Conservation (phyloP, 2,797 vertebrate genomes). For the Spheniscus humboldti region DNA sequence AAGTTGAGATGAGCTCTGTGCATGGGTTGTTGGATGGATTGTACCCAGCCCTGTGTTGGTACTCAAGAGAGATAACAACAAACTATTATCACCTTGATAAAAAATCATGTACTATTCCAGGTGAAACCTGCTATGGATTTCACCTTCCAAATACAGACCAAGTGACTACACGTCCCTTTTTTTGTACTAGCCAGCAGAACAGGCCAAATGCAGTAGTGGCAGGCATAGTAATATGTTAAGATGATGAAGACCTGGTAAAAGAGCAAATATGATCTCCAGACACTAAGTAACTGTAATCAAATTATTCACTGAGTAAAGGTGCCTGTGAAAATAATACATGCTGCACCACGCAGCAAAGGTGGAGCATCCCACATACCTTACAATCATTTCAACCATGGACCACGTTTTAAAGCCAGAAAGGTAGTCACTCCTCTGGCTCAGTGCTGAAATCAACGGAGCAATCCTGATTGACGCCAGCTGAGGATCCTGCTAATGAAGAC, state of each 20-base stretch:
- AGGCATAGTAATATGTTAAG: background rate
- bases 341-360: background rate
- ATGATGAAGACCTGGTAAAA: background rate
- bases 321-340: background rate
- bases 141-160: background rate
- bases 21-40: background rate
- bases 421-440: background rate
- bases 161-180: background rate
- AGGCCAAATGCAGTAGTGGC: background rate
- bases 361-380: background rate
- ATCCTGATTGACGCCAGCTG: background rate
- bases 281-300: background rate
- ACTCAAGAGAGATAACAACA: background rate
- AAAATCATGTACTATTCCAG: background rate
- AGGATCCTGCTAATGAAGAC: slow-evolving; percentile 7
- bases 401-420: background rate
- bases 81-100: background rate
- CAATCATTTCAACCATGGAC: background rate
- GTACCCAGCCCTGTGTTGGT: background rate
- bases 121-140: background rate
- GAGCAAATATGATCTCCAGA: background rate
- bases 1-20: background rate
- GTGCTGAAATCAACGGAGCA: slow-evolving; percentile 3
- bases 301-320: background rate
- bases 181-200: background rate